Percentiles rank a stretch among this genome's conserved stretches.
These are phyloP conservation scores for Molossus molossus DNA, from an alignment of 2,797 vertebrate species.

Conservation along the genomic window DNA sequence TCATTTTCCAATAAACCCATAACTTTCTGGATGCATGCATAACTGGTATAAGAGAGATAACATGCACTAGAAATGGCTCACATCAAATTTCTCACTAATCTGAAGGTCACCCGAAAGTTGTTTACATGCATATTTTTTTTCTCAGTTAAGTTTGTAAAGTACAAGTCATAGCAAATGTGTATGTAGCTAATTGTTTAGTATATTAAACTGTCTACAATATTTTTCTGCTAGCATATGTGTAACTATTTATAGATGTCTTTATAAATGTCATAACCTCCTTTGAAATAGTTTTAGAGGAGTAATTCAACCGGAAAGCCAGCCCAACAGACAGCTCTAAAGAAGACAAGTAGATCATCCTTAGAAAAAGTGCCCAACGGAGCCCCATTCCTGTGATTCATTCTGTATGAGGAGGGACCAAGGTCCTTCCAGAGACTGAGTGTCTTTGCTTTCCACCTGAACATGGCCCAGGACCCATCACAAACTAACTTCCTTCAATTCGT, in stretches of 20 bases:
- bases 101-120: background rate
- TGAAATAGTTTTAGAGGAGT: background rate
- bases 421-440: background rate
- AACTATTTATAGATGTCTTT: background rate
- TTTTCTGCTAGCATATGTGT: background rate
- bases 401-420: background rate
- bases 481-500: background rate
- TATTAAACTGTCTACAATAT: background rate
- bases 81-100: background rate
- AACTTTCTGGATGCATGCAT: background rate
- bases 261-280: background rate
- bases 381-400: fast-evolving
- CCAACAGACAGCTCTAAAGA: fast-evolving
- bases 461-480: background rate
- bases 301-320: background rate
- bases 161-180: background rate
- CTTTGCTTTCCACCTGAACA: background rate
- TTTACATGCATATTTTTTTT: background rate
- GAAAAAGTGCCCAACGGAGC: fast-evolving
- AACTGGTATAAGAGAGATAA: background rate
- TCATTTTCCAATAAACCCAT: background rate
- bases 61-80: background rate
- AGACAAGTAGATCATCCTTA: background rate
- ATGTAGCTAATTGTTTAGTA: background rate
- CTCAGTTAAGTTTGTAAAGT: background rate